Conservation (phyloP, 2,888 invertebrate species). For the Agrenia bidenticulata region DNA sequence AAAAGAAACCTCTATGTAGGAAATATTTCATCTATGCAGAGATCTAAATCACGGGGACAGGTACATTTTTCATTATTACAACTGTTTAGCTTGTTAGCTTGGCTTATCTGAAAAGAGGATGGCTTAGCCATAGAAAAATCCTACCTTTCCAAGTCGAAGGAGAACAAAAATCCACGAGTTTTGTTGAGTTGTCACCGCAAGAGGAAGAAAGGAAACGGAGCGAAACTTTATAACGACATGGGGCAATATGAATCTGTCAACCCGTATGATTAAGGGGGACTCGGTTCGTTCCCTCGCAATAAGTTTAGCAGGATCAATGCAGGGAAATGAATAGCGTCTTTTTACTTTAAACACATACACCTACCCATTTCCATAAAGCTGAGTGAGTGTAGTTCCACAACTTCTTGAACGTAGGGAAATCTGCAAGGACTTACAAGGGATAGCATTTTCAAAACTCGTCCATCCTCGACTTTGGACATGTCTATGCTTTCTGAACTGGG, state of each 20-base stretch:
- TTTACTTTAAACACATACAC: not conserved
- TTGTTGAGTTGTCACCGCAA: no score
- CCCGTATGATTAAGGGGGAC: constrained; percentile 24
- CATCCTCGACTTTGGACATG: no score
- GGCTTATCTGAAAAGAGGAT: not conserved
- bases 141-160: not conserved
- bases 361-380: no score
- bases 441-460: no score
- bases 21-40: no score
- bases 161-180: not conserved
- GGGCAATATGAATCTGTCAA: constrained; percentile 28
- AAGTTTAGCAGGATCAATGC: constrained; percentile 9
- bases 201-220: constrained; percentile 13
- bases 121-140: not conserved
- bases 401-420: no score
- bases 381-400: no score
- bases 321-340: constrained; percentile 1
- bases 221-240: constrained; percentile 26
- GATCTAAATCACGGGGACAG: no score
- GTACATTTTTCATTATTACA: no score
- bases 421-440: no score
- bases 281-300: constrained; percentile 17
- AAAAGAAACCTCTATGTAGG: no score
- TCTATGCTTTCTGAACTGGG: no score
- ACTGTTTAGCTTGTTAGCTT: not conserved